Conservation (phyloP, 2,888 invertebrate species). For the Bombylius discolor region DNA sequence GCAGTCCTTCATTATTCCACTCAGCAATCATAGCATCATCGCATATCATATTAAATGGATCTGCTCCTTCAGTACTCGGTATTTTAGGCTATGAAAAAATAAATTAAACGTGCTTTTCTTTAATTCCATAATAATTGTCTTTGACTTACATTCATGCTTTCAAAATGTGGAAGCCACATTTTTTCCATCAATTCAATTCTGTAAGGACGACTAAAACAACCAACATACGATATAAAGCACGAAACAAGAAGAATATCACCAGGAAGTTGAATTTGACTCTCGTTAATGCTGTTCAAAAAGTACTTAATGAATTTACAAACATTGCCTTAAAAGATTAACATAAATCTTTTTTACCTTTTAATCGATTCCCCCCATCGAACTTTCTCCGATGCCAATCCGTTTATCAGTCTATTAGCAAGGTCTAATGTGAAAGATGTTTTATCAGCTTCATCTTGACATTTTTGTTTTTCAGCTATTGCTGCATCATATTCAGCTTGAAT, state of each 20-base stretch:
- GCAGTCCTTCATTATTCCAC: constrained; percentile 92
- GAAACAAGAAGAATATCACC: constrained; percentile 82
- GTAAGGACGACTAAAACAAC: constrained; percentile 80
- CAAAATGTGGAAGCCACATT: constrained; percentile 70
- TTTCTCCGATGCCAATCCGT: constrained; percentile 87
- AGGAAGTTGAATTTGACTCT: constrained; percentile 64
- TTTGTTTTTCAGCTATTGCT: constrained; percentile 74
- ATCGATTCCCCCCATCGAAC: constrained; percentile 65
- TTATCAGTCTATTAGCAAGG: constrained; percentile 81
- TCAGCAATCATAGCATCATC: constrained; percentile 85
- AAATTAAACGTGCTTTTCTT: background rate
- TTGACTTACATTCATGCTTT: constrained; percentile 44
- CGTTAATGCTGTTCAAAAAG: constrained; percentile 43
- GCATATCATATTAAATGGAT: constrained; percentile 73
- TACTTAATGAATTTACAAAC: background rate
- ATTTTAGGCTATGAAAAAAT: constrained; percentile 47
- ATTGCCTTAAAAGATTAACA: background rate
- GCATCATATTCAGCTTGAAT: constrained; percentile 73
- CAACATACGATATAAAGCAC: constrained; percentile 90
- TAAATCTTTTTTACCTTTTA: constrained; percentile 28
- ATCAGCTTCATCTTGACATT: constrained; percentile 87
- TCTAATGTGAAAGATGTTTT: constrained; percentile 79
- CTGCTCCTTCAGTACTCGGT: constrained; percentile 63
- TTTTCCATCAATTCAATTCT: constrained; percentile 62
- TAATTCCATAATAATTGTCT: background rate